Base-by-base conservation (phyloP, 2,888 invertebrate genomes). In the Pristionchus exspectatus region DNA sequence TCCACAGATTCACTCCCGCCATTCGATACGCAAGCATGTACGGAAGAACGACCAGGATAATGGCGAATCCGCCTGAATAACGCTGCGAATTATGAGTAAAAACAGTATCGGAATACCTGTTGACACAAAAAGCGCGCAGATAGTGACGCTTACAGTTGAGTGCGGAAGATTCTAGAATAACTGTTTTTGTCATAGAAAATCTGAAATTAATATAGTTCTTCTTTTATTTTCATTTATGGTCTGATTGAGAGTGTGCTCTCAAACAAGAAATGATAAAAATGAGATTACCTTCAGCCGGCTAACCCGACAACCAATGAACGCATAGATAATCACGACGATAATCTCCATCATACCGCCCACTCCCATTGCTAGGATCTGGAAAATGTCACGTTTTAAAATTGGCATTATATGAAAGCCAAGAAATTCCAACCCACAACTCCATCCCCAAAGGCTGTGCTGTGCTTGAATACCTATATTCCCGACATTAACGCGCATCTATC, bases 141-240 rank as follows among this genome's bases (percentile, higher is more conserved):
- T 24, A 24, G 77, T 77, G 12, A 44, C 24, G 21, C 30, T 44
- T 9, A 24, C 44, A 24, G 77, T 44, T 0, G 77, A 77, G 4
- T 77, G 77, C 0, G 77, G 77, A 44, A 77, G 77, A 21, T 77
- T 77, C 77, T 77, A n/a, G n/a, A 77, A 44, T 24, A 33, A 24
- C n/a, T 69, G 14, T 3, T 1, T 9, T 27, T n/a, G 69, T n/a
- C n/a, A n/a, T n/a, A n/a, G n/a, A n/a, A n/a, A n/a, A n/a, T n/a
- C n/a, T n/a, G n/a, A n/a, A n/a, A n/a, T n/a, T n/a, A n/a, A n/a
- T n/a, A n/a, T n/a, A n/a, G n/a, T n/a, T n/a, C n/a, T n/a, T n/a
- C n/a, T n/a, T n/a, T n/a, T n/a, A n/a, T n/a, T n/a, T n/a, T n/a
- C n/a, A n/a, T n/a, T n/a, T n/a, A n/a, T n/a, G n/a, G n/a, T n/a